phyloP scores from a whole-genome alignment of 2,888 invertebrate species.

The Caenorhabditis plicata region DNA sequence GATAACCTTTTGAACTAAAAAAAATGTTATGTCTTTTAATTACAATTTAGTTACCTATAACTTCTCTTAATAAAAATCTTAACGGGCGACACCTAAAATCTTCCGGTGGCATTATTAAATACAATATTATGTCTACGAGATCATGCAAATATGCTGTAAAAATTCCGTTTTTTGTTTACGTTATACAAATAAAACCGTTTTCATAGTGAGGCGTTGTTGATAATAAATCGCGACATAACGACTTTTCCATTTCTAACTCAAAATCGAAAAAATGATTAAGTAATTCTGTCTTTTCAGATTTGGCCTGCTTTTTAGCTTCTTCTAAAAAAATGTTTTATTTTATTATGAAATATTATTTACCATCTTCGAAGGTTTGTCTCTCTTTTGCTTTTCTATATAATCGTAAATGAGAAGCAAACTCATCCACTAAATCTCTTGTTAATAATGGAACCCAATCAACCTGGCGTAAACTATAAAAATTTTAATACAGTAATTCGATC shows the following conservation, averaged over 20 bases:
- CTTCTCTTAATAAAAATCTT: constrained; percentile 73
- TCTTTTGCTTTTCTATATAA: constrained; percentile 78
- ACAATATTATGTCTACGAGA: constrained; percentile 79
- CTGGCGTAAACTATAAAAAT: constrained; percentile 65
- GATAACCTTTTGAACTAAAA: constrained; percentile 70
- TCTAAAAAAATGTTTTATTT: constrained; percentile 4
- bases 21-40: not conserved
- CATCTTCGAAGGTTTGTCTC: too few species aligned
- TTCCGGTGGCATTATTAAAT: constrained; percentile 79
- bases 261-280: constrained; percentile 84
- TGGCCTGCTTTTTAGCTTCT: not conserved
- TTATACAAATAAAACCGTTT: too few species aligned
- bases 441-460: constrained; percentile 87
- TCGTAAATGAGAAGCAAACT: constrained; percentile 84
- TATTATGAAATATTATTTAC: too few species aligned
- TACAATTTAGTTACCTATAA: constrained; percentile 41
- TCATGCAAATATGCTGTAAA: constrained; percentile 78
- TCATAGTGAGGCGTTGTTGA: constrained; percentile 74
- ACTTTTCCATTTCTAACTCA: constrained; percentile 83
- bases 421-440: constrained; percentile 84
- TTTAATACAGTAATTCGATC: not conserved
- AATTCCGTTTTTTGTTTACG: too few species aligned
- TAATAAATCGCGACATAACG: constrained; percentile 78
- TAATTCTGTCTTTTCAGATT: constrained; percentile 67
- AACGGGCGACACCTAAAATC: constrained; percentile 82